These are phyloP conservation scores for Ispidina lecontei DNA, from an alignment of 2,797 vertebrate genomes.

Conservation along the genomic window DNA sequence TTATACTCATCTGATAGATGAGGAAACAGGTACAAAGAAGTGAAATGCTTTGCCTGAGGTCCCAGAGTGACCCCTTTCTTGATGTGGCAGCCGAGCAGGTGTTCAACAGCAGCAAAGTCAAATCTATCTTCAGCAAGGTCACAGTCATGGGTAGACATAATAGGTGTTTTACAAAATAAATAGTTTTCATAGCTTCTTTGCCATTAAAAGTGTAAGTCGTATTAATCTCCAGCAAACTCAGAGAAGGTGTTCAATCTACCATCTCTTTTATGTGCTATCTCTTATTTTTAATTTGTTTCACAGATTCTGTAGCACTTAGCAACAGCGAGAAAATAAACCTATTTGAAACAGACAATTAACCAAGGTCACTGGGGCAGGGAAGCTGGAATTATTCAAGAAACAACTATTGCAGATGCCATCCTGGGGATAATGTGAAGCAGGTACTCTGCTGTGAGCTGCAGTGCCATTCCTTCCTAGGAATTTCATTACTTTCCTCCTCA, in stretches of 20 bases:
- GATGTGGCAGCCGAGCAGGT: neutral
- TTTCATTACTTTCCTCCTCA: neutral
- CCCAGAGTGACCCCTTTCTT: neutral
- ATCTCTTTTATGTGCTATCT: conserved; percentile 42
- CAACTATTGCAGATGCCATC: conserved; percentile 20
- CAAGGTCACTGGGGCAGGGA: conserved; percentile 55
- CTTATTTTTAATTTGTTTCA: conserved; percentile 54
- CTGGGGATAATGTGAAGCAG: conserved; percentile 8
- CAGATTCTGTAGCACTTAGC: conserved; percentile 19
- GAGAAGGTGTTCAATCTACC: conserved; percentile 23
- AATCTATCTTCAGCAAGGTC: conserved; percentile 15
- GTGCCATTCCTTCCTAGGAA: neutral
- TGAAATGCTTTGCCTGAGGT: neutral
- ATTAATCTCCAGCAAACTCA: conserved; percentile 43
- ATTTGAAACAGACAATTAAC: conserved; percentile 67
- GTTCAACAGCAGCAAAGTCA: neutral
- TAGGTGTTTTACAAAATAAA: neutral
- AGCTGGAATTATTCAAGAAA: conserved; percentile 28
- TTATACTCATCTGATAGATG: neutral
- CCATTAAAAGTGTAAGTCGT: conserved; percentile 7
- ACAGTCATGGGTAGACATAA: neutral
- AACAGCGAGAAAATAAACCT: conserved; percentile 52
- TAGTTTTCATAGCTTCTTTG: conserved; percentile 13
- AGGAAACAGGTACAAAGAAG: neutral
- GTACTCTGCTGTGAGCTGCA: neutral